These are phyloP conservation scores for Clarias pachynema DNA, from an alignment of 2,797 vertebrate species.

Conservation along the genomic window DNA sequence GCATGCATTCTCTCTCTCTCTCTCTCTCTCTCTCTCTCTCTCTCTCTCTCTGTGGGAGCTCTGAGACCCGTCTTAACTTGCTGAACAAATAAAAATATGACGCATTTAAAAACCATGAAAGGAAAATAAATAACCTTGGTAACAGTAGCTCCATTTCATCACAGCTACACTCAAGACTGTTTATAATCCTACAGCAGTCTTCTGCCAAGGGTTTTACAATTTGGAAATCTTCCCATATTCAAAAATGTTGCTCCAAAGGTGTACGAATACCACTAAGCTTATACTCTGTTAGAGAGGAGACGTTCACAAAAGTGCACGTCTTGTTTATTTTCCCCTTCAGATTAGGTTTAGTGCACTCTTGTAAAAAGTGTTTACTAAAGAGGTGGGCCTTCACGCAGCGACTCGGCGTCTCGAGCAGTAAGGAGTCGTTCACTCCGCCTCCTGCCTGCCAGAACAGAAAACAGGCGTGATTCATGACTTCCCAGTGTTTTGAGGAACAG, in stretches of 20 bases:
- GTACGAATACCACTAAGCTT: background rate
- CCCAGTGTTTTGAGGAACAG: background rate
- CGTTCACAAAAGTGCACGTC: too few relatives aligned
- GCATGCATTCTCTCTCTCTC: too few relatives aligned
- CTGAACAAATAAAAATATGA: too few relatives aligned
- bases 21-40: too few relatives aligned
- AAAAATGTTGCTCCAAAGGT: background rate
- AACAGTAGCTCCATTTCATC: too few relatives aligned
- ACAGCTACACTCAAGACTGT: too few relatives aligned
- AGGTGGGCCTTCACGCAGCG: background rate
- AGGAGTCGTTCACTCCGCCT: background rate
- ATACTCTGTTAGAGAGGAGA: background rate
- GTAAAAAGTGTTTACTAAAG: constrained; percentile 10
- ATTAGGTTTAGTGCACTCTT: background rate
- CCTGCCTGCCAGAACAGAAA: background rate
- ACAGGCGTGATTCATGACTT: constrained; percentile 1
- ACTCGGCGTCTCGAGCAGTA: background rate
- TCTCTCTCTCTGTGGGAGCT: too few relatives aligned
- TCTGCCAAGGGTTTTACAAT: background rate
- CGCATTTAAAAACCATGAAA: too few relatives aligned
- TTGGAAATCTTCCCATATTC: background rate
- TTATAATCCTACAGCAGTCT: background rate
- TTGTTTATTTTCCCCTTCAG: background rate
- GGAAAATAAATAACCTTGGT: too few relatives aligned
- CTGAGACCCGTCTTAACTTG: too few relatives aligned